Conservation (phyloP, 2,888 invertebrate genomes). For the Linhomoeus sp. region DNA sequence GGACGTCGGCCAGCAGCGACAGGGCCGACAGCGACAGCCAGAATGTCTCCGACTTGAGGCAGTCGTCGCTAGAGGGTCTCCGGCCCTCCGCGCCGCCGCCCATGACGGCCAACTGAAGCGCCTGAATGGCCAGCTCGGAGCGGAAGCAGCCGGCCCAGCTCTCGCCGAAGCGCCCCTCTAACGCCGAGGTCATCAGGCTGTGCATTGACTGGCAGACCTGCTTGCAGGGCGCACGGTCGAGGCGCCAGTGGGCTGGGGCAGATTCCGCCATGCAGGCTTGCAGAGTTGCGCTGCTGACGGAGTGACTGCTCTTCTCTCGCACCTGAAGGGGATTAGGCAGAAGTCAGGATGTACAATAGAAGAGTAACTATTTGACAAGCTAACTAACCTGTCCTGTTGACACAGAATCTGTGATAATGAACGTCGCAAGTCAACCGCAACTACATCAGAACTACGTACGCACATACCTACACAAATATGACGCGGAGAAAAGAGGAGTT, state of each 20-base stretch:
- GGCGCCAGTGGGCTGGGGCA: conserved; percentile 14
- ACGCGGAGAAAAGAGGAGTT: too few relatives aligned
- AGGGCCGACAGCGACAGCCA: conserved; percentile 84
- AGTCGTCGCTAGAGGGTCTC: background rate
- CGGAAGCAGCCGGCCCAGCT: conserved; percentile 15
- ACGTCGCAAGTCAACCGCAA: too few relatives aligned
- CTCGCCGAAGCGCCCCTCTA: conserved; percentile 1
- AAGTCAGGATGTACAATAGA: too few relatives aligned
- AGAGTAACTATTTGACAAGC: too few relatives aligned
- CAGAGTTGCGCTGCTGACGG: too few relatives aligned
- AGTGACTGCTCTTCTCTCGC: too few relatives aligned
- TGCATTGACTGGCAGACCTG: conserved; percentile 13
- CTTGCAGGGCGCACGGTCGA: conserved; percentile 12
- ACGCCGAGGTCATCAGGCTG: conserved; percentile 4
- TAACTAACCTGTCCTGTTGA: too few relatives aligned
- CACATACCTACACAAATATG: too few relatives aligned
- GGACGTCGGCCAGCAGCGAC: conserved; percentile 52
- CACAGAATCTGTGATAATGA: too few relatives aligned
- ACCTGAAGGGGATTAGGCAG: too few relatives aligned
- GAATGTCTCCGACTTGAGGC: conserved; percentile 10
- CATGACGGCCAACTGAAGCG: background rate
- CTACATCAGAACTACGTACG: too few relatives aligned
- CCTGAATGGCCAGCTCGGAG: conserved; percentile 11
- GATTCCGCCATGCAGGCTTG: too few relatives aligned
- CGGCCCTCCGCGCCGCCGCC: background rate